Percentiles rank a stretch among this genome's conserved stretches.
phyloP scores from a whole-genome alignment of 2,888 invertebrate species.

The Scaptomyza cyrtandrae region DNA sequence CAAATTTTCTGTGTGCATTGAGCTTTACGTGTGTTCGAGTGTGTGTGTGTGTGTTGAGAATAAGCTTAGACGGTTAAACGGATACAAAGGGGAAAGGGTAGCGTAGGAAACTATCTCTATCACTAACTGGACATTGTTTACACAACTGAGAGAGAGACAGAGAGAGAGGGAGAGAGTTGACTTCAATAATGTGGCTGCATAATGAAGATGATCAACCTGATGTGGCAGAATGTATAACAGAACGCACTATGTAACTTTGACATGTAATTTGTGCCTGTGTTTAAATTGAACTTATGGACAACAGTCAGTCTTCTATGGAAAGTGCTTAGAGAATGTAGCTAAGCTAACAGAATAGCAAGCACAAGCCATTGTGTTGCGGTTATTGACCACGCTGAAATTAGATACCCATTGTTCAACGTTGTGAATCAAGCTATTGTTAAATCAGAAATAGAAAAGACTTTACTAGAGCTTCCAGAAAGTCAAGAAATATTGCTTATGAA shows the following conservation, averaged over 20 bases:
- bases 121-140: constrained; percentile 64
- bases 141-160: constrained; percentile 26
- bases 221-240: constrained; percentile 11
- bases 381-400: constrained; percentile 24
- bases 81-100: not conserved
- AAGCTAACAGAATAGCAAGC: constrained; percentile 1
- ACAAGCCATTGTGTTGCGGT: constrained; percentile 15
- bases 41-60: constrained; percentile 18
- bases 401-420: constrained; percentile 17
- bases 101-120: constrained; percentile 22
- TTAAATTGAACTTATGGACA: constrained; percentile 69
- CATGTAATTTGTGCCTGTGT: constrained; percentile 65
- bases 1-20: constrained; percentile 63
- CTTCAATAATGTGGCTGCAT: constrained; percentile 26
- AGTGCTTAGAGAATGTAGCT: constrained; percentile 7
- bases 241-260: constrained; percentile 64
- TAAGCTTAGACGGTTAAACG: not conserved
- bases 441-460: not conserved
- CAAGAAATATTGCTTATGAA: not conserved
- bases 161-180: constrained; percentile 16
- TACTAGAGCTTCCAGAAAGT: not conserved
- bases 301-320: constrained; percentile 21
- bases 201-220: constrained; percentile 54
- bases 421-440: constrained; percentile 4
- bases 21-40: constrained; percentile 35